Evolutionary conservation across 2,888 invertebrate genomes (phyloP), one percentile per base, ranked within the genome.

Genomic region (Megaustenia siamemsis): DNA sequence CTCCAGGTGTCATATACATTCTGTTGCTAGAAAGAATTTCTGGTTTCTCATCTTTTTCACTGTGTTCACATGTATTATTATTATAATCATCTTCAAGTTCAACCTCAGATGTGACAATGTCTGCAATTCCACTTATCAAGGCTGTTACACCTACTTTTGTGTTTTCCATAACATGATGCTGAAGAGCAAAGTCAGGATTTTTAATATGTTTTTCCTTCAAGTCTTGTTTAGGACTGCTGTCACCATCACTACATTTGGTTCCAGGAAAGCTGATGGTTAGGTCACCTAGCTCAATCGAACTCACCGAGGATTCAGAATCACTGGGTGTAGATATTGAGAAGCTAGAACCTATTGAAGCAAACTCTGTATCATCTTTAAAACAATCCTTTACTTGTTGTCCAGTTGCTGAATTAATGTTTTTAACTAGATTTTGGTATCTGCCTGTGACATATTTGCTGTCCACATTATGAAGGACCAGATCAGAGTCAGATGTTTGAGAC

Each of bases 261-360:
- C 90, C 89, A 69, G 88, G 75, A 0, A 32, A n/a, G 10, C 63
- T 28, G 32, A 24, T 53, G 66, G 84, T 82, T 15, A 79, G 78
- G 86, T 90, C 88, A 80, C 90, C 90, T 78, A 89, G 89, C 1
- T 88, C 88, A 24, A 92, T 83, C 18, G 92, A 92, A 28, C 89
- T 88, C 6, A 87, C 81, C 10, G 92, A 92, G 86, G 90, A 91
- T 6, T 87, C 83, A 10, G 92, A 91, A 38, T 89, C 89, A 86
- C 90, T 91, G 8, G 92, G 91, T 1, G 92, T 92, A 10, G 92
- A 93, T 75, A 92, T 89, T 8, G 91, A 92, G 78, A 92, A 89
- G 87, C 91, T 92, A 1, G 91, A 90, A 63, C 90, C 90, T 1
- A 92, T 90, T 63, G 86, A 88, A 76, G 87, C 83, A 63, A 89